Evolutionary conservation across 2,888 invertebrate genomes (phyloP), one percentile per base, ranked within the genome.

Genomic region (Heliconius cydno): DNA sequence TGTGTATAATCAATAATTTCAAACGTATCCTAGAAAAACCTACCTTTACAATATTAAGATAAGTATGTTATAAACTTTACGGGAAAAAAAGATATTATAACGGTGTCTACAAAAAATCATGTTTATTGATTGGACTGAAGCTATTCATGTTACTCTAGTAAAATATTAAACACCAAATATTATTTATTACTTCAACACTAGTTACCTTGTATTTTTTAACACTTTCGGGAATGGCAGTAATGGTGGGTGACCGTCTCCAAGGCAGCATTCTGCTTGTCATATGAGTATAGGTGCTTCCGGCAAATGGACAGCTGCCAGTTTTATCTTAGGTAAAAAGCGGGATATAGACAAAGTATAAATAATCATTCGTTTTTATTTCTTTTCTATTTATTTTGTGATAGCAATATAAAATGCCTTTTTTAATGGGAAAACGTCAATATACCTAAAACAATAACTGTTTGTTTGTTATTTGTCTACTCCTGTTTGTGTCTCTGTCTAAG

Each of bases 161-260:
- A 60, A 75, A 76, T 73, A 68, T 79, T 70, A 76, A 77, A 81
- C 67, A 82, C 81, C 82, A 82, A 82, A 82, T 78, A 82, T 79
- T 79, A 82, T 76, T 81, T 81, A 68, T 81, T 79, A 82, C 79
- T 72, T 81, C 57, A 30, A 79, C 72, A 77, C 80, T 79, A 79
- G 81, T 77, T 81, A 82, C 77, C 82, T 82, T 76, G 68, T 79
- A 68, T 71, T 79, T 41, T 66, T 65, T 19, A 15, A 28, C 5
- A 15, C 13, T 65, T 15, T 28, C 15, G 25, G 7, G 28, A 15
- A 15, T 19, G 28, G 65, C 15, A 28, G 34, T 9, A 34, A 7
- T 25, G 65, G 28, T 65, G 28, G n/a, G 7, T 65, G 28, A 28
- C n/a, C n/a, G 10, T n/a, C n/a, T 10, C 60, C 12, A n/a, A n/a